Base-by-base conservation (phyloP, 2,888 invertebrate genomes). In the Silvanus unidentatus region DNA sequence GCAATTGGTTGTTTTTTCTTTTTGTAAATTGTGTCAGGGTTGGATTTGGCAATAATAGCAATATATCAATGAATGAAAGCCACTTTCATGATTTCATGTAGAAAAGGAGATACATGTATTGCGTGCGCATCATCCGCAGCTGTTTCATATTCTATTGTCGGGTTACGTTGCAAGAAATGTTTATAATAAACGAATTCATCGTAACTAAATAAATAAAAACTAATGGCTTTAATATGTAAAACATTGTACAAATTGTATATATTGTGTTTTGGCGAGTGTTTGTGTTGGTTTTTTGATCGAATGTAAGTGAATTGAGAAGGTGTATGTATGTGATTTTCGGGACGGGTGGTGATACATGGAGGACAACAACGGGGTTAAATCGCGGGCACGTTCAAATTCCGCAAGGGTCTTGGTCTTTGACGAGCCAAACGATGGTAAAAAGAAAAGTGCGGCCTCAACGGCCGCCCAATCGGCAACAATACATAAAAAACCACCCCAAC, bases 391-490 rank as follows among this genome's bases (percentile, higher is more conserved):
- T 60, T 69, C 69, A 51, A 69, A 86, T 71, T 85, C 86, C 51
- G 87, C 86, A 43, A 78, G 87, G 69, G 85, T 86, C 57, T 77
- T 88, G 60, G 78, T 84, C 59, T 88, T 87, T 67, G 86, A 87
- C 69, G 86, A 87, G 72, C 77, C 79, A 81, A 83, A 64, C 5
- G 16, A 9, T 16, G 37, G 16, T 13, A 13, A 16, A 37, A 13
- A 37, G 16, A 16, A 37, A 37, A 9, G 5, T 4, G 15, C 14
- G 5, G 3, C 32, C 32, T 8, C 3, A 5, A 32, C 13, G 32
- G 3, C 13, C 4, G n/a, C 5, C 10, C 6, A 32, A 12, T 5
- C 10, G 11, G 3, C 3, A 32, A 32, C 32, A n/a, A 12, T 28
- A 8, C 8, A n/a, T 12, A 32, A 32, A 32, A n/a, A 32, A 32